Base-by-base conservation (phyloP, 2,113 vertebrate genomes). In the Triplophysa siluroides region DNA sequence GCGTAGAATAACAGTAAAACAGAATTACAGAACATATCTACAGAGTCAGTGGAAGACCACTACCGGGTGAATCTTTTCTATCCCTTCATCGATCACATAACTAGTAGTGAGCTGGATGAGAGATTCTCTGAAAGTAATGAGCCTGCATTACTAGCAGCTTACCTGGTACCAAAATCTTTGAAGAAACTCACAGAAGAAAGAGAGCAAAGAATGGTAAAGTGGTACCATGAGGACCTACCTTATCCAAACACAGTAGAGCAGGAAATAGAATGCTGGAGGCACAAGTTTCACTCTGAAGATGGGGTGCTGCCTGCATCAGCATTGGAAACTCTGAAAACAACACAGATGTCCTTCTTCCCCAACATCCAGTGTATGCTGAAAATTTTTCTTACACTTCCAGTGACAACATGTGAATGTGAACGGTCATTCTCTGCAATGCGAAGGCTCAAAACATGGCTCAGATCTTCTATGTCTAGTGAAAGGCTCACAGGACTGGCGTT, bases 111-210 rank as follows among this genome's bases (percentile, higher is more conserved):
- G 60, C 80, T 78, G 45, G 75, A 78, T 70, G 66, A 8, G n/a
- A 65, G 33, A 12, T 80, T 80, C 58, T 65, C 78, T 82, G 16
- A 54, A 71, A 78, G 67, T 64, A 64, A 63, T 64, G 66, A 82
- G 56, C 65, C 54, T 78, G 54, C 60, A 43, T 56, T 73, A 23
- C 58, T 64, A 47, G 65, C 80, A 69, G 72, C 67, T 41, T 82
- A 78, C 60, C 43, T 78, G 66, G 63, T 56, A 33, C 16, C 69
- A 76, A 76, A 54, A 68, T n/a, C 52, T 69, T 23, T 68, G 29
- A 76, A 81, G 24, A 81, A 81, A 38, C 64, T 76, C 13, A 23
- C 33, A 64, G 50, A 81, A 81, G 23, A 81, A 75, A 81, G 23
- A 21, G 72, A 76, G 62, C 26, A 75, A 66, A 52, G 6, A 3